phyloP scores from a whole-genome alignment of 2,113 vertebrate genomes.

The Scophthalmus maximus region DNA sequence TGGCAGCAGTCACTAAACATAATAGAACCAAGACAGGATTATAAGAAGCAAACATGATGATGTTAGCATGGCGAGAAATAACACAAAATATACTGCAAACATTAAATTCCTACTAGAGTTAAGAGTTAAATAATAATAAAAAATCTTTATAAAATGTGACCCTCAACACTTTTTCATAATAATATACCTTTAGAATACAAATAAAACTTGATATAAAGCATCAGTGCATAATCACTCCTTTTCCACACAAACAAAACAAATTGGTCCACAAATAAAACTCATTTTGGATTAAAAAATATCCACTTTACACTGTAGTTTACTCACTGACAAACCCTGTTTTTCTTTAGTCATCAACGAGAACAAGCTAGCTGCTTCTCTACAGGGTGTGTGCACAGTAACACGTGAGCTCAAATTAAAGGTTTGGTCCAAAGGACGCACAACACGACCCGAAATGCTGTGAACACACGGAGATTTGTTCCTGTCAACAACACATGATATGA shows the following conservation, averaged over 20 bases:
- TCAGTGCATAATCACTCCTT: conserved; percentile 83
- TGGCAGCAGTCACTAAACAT: conserved; percentile 18
- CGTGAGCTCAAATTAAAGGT: not conserved
- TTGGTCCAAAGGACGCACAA: conserved; percentile 11
- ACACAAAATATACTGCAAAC: conserved; percentile 43
- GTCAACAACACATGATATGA: conserved; percentile 20
- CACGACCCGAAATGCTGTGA: not conserved
- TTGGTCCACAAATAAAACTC: conserved; percentile 54
- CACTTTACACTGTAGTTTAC: conserved; percentile 36
- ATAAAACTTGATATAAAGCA: conserved; percentile 73
- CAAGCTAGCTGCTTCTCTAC: conserved; percentile 24
- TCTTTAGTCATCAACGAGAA: conserved; percentile 31
- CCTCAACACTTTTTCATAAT: conserved; percentile 56
- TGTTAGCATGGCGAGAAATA: conserved; percentile 31
- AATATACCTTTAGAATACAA: conserved; percentile 79
- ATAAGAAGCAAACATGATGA: conserved; percentile 11
- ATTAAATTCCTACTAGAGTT: conserved; percentile 49
- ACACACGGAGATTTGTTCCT: conserved; percentile 26
- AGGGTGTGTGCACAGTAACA: conserved; percentile 8
- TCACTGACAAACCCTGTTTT: conserved; percentile 7
- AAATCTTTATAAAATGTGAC: conserved; percentile 40
- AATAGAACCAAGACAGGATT: not conserved
- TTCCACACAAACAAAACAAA: conserved; percentile 55
- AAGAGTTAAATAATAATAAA: conserved; percentile 55
- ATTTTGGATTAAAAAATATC: conserved; percentile 34